These are phyloP conservation scores for Coreius guichenoti DNA, from an alignment of 2,797 vertebrate species.

Conservation along the genomic window DNA sequence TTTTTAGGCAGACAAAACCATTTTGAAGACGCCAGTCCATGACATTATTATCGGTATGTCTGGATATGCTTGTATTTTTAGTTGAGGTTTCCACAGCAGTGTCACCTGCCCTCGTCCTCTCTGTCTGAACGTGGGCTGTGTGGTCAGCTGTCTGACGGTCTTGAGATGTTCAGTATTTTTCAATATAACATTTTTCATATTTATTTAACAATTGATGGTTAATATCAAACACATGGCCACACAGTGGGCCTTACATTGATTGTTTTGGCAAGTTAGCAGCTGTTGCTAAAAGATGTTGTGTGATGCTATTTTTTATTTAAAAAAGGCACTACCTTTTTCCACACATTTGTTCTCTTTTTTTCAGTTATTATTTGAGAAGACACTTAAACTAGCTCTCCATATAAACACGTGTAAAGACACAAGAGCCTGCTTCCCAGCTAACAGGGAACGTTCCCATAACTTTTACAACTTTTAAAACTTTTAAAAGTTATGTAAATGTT, in stretches of 20 bases:
- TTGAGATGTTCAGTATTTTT: slow-evolving; percentile 42
- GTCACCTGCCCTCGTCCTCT: slow-evolving; percentile 24
- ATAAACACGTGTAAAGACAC: neutral
- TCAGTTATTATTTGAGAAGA: neutral
- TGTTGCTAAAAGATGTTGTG: neutral
- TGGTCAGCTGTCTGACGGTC: slow-evolving; percentile 45
- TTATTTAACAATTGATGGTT: neutral
- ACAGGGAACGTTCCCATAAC: too few relatives aligned
- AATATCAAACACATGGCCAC: neutral
- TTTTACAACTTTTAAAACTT: too few relatives aligned
- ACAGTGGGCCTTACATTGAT: neutral
- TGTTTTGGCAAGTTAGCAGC: neutral
- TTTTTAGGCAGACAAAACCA: slow-evolving; percentile 24
- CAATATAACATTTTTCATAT: neutral
- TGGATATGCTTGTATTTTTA: slow-evolving; percentile 50
- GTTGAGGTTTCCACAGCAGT: slow-evolving; percentile 42
- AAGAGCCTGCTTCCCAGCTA: neutral
- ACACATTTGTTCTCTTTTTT: neutral
- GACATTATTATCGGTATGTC: slow-evolving; percentile 17
- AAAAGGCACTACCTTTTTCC: neutral
- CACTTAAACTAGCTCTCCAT: neutral
- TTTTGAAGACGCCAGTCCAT: slow-evolving; percentile 23
- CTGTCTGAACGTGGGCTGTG: slow-evolving; percentile 18
- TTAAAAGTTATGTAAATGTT: too few relatives aligned
- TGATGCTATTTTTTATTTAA: neutral